These are phyloP conservation scores for Drosophila emarginata DNA, from an alignment of 2,888 invertebrate genomes.

Conservation along the genomic window DNA sequence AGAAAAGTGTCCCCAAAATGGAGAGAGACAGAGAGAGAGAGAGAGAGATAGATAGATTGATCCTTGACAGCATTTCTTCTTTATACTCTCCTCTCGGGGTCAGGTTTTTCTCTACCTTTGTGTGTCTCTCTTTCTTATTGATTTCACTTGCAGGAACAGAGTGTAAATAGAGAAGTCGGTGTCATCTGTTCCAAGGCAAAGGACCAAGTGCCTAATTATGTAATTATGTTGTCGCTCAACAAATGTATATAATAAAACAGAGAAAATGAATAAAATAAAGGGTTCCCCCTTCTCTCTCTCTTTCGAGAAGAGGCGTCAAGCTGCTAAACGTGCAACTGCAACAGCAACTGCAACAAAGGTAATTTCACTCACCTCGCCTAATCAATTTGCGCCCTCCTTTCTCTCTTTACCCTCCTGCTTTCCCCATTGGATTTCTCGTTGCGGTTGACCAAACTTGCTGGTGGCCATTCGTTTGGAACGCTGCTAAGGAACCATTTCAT, in stretches of 20 bases:
- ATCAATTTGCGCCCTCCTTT: constrained; percentile 1
- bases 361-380: constrained; percentile 12
- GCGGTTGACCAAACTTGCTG: constrained; percentile 69
- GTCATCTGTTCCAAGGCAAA: constrained; percentile 36
- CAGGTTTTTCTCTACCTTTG: constrained; percentile 9
- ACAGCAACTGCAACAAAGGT: constrained; percentile 30
- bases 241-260: neutral
- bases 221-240: constrained; percentile 72
- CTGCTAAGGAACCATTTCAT: constrained; percentile 28
- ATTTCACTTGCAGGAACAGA: neutral
- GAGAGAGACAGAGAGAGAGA: too few species aligned
- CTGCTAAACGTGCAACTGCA: constrained; percentile 46
- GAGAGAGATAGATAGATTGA: constrained; percentile 23
- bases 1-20: constrained; percentile 54
- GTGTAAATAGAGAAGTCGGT: neutral
- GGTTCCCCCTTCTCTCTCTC: constrained; percentile 22
- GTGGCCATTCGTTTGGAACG: constrained; percentile 58
- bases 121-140: constrained; percentile 16
- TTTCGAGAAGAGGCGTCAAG: constrained; percentile 48
- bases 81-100: neutral
- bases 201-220: constrained; percentile 76
- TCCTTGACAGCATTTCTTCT: constrained; percentile 10
- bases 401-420: constrained; percentile 1
- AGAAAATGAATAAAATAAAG: constrained; percentile 34
- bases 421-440: constrained; percentile 43